Evolutionary conservation across 2,113 vertebrate genomes (phyloP).

Genomic region (Malurus cyaneus): DNA sequence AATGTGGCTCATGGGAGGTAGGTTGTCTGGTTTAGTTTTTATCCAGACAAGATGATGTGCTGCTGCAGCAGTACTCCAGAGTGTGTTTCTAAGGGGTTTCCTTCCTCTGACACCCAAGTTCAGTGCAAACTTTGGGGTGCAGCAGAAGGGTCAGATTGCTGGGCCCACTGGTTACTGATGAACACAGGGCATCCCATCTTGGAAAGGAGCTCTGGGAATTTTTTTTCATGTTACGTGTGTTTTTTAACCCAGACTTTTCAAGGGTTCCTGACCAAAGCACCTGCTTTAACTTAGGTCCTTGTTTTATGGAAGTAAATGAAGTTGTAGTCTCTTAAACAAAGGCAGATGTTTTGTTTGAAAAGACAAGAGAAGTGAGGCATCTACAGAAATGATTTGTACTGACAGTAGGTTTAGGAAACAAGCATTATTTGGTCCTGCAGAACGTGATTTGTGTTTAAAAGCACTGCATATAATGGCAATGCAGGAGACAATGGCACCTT

Average conservation of each 20-base stretch:
- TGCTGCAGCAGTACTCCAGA: not conserved
- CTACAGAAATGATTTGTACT: not conserved
- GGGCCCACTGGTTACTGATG: not conserved
- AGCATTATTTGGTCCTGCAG: not conserved
- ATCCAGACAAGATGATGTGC: not conserved
- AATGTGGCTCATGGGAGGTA: rapidly evolving
- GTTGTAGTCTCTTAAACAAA: not conserved
- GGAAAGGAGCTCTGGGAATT: rapidly evolving
- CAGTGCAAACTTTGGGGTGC: not conserved
- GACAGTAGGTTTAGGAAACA: not conserved
- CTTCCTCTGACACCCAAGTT: not conserved
- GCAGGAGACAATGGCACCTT: not conserved
- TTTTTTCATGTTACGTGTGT: not conserved
- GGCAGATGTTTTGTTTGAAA: not conserved
- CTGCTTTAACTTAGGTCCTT: not conserved
- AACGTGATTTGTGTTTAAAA: not conserved
- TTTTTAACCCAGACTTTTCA: not conserved
- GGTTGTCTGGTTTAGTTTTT: not conserved
- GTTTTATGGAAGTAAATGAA: not conserved
- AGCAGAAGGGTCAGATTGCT: not conserved
- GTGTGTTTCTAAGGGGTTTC: not conserved
- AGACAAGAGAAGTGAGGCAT: not conserved
- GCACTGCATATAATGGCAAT: not conserved
- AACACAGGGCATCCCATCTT: not conserved
- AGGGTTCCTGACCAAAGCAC: not conserved